These are phyloP conservation scores for Limnephilus lunatus DNA, from an alignment of 2,888 invertebrate genomes.

Conservation along the genomic window DNA sequence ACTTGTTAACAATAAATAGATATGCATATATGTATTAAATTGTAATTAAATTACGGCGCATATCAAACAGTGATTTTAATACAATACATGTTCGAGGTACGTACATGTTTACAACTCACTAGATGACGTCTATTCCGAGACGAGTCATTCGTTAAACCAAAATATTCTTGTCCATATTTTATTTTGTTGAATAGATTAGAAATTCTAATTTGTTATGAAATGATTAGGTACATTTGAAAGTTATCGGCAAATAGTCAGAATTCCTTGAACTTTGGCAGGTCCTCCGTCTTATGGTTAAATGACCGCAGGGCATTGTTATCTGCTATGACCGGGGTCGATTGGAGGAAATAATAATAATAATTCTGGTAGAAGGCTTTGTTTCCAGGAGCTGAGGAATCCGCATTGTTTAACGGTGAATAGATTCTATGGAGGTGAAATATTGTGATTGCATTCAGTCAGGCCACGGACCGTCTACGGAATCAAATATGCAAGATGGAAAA, in stretches of 20 bases:
- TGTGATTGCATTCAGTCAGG: constrained; percentile 61
- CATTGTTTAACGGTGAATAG: constrained; percentile 59
- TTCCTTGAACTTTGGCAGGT: constrained; percentile 43
- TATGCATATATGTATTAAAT: too few relatives aligned
- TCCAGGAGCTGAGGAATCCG: constrained; percentile 57
- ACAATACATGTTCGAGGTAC: too few relatives aligned
- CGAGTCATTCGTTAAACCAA: not conserved
- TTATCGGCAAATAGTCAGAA: not conserved
- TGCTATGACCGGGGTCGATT: constrained; percentile 27
- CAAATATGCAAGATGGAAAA: not conserved
- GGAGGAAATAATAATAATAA: constrained; percentile 61
- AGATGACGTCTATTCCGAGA: too few relatives aligned
- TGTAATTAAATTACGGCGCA: too few relatives aligned
- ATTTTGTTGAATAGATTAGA: not conserved
- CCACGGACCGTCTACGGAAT: constrained; percentile 28
- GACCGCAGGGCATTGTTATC: constrained; percentile 50
- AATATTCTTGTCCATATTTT: not conserved
- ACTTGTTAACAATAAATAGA: too few relatives aligned
- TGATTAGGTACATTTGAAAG: not conserved
- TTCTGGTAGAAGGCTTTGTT: constrained; percentile 57
- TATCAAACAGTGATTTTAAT: too few relatives aligned
- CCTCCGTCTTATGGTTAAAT: constrained; percentile 50
- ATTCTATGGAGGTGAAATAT: constrained; percentile 54
- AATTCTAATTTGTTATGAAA: not conserved
- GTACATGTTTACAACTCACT: too few relatives aligned